Base-by-base conservation (phyloP, 1,140 invertebrate genomes). In the Atta cephalotes region DNA sequence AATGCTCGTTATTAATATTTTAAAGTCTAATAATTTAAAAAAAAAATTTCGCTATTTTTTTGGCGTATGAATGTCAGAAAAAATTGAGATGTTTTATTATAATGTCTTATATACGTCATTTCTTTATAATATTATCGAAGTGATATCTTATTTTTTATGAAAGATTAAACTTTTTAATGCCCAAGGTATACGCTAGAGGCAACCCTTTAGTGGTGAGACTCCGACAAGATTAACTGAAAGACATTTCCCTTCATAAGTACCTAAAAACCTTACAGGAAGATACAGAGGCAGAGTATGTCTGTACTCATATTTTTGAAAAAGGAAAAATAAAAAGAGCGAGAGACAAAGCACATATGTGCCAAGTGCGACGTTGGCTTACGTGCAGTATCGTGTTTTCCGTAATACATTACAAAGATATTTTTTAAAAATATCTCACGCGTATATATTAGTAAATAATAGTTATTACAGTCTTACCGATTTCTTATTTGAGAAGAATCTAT, bases 211-310 rank as follows among this genome's bases (percentile, higher is more conserved):
- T 25, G 31, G 31, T 18, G 10, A 76, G 35, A 76, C 72, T 76
- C 56, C 56, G 21, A 31, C 9, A 76, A 76, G 56, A 76, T 60
- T 76, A 76, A 60, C 56, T 39, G 25, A 76, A 60, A 60, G 31
- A 76, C 56, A 76, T 60, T 76, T 76, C 31, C 66, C n/a, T 76
- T 76, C 71, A 74, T 74, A 76, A 60, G 72, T 60, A 10, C 56
- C 72, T 76, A 60, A 76, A 76, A 39, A 76, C 2, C 72, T 76
- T 60, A 31, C 53, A 39, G 12, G n/a, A 60, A 76, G 72, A 53
- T 60, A 76, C 31, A 60, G 72, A 58, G 28, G 28, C 18, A 16
- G 51, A 56, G 56, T 12, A 39, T 25, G 31, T 74, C 18, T n/a
- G 49, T 31, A 56, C 70, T 74, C 56, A 76, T n/a, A 76, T 60